Base-by-base conservation (phyloP, 2,797 vertebrate genomes). In the Lagodon rhomboides region DNA sequence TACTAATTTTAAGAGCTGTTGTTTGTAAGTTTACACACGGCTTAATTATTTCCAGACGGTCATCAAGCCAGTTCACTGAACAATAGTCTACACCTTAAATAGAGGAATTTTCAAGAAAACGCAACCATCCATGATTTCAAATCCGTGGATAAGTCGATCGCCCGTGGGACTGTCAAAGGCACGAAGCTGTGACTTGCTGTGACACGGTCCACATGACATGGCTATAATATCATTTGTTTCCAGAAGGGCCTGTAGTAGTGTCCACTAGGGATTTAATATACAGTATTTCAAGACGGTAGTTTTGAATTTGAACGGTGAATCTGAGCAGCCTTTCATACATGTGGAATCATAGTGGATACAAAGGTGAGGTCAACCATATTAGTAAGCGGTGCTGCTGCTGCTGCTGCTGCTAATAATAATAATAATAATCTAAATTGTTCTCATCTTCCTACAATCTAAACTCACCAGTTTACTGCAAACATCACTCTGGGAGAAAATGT, bases 321-420 rank as follows among this genome's bases (percentile, higher is more conserved):
- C 49, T 55, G 16, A 20, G 30, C 47, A 27, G 44, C 4, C 20
- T 38, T 22, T 5, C 12, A 30, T 61, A 41, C 9, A 47, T 66
- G 62, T 59, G 17, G 9, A 79, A 56, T 69, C 44, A 34, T 20
- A n/a, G 16, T 70, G 22, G n/a, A 70, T 61, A 20, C 66, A 22
- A 46, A 69, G 59, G 25, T 58, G 43, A 61, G 46, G 59, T 46
- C 20, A 59, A 56, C 46, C 7, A 70, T 60, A 65, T 53, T 17
- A 16, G 61, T 4, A 13, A 61, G 11, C 7, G 0, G 22, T 49
- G 13, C 49, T 27, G 50, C 22, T 77, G 10, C 34, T 9, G 10
- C 34, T 6, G 7, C 30, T 6, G 7, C 30, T 6, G 7, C 30
- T 38, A 8, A 8, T 38, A 38, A 8, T 38, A 38, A 8, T 38